These are phyloP conservation scores for Merodon equestris DNA, from an alignment of 2,888 invertebrate species.

Conservation along the genomic window DNA sequence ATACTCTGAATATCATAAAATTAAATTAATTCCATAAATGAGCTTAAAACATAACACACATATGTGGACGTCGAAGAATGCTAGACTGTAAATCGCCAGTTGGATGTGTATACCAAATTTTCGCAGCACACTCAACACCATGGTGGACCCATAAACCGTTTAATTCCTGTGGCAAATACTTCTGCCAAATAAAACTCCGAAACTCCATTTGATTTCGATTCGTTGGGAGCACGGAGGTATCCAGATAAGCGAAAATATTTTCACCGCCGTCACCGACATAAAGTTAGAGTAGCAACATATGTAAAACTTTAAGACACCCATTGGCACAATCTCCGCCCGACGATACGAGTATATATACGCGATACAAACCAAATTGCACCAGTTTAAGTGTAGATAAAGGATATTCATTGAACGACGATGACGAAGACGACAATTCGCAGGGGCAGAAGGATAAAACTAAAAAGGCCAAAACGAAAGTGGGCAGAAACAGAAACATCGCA, in stretches of 20 bases:
- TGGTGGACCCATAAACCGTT: conserved; percentile 34
- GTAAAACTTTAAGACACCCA: conserved; percentile 25
- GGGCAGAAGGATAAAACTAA: conserved; percentile 26
- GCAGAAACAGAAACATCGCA: background rate
- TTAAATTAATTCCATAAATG: conserved; percentile 56
- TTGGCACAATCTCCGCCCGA: background rate
- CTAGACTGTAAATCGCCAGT: no score
- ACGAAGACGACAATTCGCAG: conserved; percentile 23
- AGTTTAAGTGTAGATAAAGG: conserved; percentile 38
- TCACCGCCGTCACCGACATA: conserved; percentile 30
- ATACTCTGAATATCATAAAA: conserved; percentile 38
- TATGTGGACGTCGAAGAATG: background rate
- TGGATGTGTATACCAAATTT: no score
- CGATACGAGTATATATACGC: background rate
- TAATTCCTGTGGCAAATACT: conserved; percentile 46
- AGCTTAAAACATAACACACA: conserved; percentile 49
- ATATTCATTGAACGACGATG: conserved; percentile 21
- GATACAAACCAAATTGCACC: conserved; percentile 8
- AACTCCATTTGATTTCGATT: conserved; percentile 12
- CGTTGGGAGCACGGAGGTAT: conserved; percentile 3
- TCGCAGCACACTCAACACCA: conserved; percentile 6
- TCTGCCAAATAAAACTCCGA: conserved; percentile 37
- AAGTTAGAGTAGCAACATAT: conserved; percentile 33
- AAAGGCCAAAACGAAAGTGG: background rate
- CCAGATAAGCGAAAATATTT: conserved; percentile 28